phyloP scores from a whole-genome alignment of 2,113 vertebrate genomes.

The Hippocampus abdominalis region DNA sequence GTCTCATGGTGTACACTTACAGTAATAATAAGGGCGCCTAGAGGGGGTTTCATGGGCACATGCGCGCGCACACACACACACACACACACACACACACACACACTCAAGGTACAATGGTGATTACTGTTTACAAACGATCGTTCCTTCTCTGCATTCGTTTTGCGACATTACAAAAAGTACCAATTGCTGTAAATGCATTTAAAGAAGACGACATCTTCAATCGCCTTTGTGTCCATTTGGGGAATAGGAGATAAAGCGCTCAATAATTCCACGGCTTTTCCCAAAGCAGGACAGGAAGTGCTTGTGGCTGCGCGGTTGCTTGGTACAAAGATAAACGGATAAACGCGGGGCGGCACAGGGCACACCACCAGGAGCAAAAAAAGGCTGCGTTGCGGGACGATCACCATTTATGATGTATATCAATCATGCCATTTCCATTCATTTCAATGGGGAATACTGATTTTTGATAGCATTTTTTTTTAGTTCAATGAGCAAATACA shows the following conservation, averaged over 20 bases:
- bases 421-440: too few relatives aligned
- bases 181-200: not conserved
- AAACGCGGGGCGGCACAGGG: conserved; percentile 16
- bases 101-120: not conserved
- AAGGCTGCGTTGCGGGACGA: not conserved
- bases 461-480: too few relatives aligned
- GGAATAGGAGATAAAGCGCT: conserved; percentile 22
- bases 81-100: not conserved
- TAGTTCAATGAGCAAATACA: too few relatives aligned
- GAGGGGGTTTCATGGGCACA: conserved; percentile 28
- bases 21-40: conserved; percentile 41
- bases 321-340: conserved; percentile 35
- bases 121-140: not conserved
- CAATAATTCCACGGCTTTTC: conserved; percentile 30
- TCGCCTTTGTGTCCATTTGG: conserved; percentile 1
- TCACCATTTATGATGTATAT: not conserved
- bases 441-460: too few relatives aligned
- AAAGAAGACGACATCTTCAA: not conserved
- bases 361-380: conserved; percentile 19
- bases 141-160: not conserved
- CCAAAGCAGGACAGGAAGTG: conserved; percentile 31
- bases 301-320: conserved; percentile 33
- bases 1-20: conserved; percentile 28
- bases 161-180: not conserved
- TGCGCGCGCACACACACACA: not conserved